Conservation (phyloP, 2,888 invertebrate species). For the Tortricodes alternella region DNA sequence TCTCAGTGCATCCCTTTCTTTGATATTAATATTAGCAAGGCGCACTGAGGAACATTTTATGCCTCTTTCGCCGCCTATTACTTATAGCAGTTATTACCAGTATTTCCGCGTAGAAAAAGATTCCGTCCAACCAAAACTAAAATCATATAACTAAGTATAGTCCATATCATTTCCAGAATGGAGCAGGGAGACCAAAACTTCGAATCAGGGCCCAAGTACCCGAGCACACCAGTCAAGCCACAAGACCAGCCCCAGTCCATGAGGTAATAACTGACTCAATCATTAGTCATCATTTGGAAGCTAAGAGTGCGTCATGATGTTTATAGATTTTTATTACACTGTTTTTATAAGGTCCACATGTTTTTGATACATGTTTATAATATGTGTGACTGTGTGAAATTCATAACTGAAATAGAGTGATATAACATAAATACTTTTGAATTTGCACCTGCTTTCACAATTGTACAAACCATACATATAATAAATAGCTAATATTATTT, state of each 20-base stretch:
- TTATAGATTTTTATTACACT: neutral
- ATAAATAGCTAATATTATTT: no score
- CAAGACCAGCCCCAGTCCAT: conserved; percentile 42
- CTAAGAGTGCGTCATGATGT: conserved; percentile 16
- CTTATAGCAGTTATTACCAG: no score
- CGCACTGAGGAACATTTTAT: no score
- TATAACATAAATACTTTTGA: no score
- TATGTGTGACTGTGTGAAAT: neutral
- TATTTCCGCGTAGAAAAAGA: no score
- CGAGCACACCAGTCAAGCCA: conserved; percentile 44
- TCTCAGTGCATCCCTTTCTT: no score
- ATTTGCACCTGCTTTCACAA: no score
- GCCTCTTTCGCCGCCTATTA: no score
- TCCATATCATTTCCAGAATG: conserved; percentile 54
- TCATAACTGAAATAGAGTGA: no score
- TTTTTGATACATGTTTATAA: neutral
- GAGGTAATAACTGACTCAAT: conserved; percentile 28
- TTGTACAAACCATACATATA: no score
- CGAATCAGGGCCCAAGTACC: conserved; percentile 49
- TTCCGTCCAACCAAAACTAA: no score
- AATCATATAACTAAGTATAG: neutral
- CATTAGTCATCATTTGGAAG: neutral
- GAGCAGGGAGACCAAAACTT: conserved; percentile 55
- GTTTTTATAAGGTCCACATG: neutral
- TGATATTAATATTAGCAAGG: no score